Percentiles rank a stretch among this genome's conserved stretches.
phyloP scores from a whole-genome alignment of 1,140 invertebrate species.

The Drosophila sproati region DNA sequence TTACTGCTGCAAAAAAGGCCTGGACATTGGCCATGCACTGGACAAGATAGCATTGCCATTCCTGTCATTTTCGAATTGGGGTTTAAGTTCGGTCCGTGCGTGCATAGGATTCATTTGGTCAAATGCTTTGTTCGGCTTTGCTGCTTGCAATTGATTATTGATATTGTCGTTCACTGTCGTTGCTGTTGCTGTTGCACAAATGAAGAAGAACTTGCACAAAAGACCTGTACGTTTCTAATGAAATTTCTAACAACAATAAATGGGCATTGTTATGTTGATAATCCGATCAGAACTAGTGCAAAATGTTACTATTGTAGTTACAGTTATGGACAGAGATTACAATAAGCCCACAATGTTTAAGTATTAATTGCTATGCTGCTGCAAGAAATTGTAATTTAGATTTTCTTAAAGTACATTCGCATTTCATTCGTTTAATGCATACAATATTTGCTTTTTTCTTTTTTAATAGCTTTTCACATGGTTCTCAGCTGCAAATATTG shows the following conservation, averaged over 20 bases:
- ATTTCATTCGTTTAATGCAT: background rate
- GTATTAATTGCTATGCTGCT: conserved; percentile 2
- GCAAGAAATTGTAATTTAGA: conserved; percentile 12
- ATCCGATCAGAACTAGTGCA: background rate
- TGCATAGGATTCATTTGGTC: conserved; percentile 44
- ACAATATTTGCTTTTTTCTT: background rate
- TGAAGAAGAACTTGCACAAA: conserved; percentile 6
- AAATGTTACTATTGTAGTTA: conserved; percentile 8
- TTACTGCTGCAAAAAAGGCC: conserved; percentile 49
- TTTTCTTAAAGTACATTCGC: background rate
- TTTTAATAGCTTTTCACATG: background rate
- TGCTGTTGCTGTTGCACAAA: conserved; percentile 16
- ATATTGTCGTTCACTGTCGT: conserved; percentile 23
- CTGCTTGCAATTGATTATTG: conserved; percentile 51
- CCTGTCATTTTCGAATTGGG: conserved; percentile 61
- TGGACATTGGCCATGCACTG: background rate
- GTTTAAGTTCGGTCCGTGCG: conserved; percentile 44
- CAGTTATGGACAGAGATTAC: conserved; percentile 8
- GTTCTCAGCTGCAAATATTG: background rate
- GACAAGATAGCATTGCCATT: conserved; percentile 18
- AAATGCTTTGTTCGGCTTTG: conserved; percentile 57
- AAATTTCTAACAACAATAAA: conserved; percentile 46
- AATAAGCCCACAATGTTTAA: conserved; percentile 12
- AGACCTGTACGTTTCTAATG: conserved; percentile 26
- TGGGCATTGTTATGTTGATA: conserved; percentile 25